Base-by-base conservation (phyloP, 1,140 invertebrate species). In the Drosophila pandora region DNA sequence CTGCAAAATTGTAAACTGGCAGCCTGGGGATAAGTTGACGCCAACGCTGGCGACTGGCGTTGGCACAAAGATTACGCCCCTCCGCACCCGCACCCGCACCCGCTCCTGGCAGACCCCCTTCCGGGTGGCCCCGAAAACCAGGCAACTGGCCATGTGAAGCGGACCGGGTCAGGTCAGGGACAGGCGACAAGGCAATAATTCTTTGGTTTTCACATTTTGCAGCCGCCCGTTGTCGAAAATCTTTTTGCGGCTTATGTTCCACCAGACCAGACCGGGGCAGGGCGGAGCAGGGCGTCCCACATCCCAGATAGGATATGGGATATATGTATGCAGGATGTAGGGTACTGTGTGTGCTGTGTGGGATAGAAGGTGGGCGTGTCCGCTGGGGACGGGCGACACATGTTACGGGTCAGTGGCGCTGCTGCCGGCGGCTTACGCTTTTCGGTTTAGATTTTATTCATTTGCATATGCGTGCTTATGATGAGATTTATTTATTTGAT, bases 161-260 rank as follows among this genome's bases (percentile, higher is more conserved):
- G 65, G 62, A 45, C 49, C 54, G 68, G 62, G 45, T 62, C 78
- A 80, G 83, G 83, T 88, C 83, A 87, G 83, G 79, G 79, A 82
- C 70, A 76, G 60, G 83, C 75, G 71, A 79, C 70, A 76, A 56
- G 71, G 72, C 83, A 82, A 87, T 87, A 88, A 87, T 88, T 87
- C 83, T 83, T 87, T 72, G 76, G 83, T 83, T 83, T 87, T 76
- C 72, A 79, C 79, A 82, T 82, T 87, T 87, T 87, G 69, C 64
- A 59, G 47, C 47, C 62, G 45, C 47, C 52, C 53, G 73, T 69
- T 79, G 83, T 76, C 83, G 82, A 87, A 87, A 82, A 88, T 82
- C 83, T 85, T 82, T 87, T 87, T 88, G 78, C 83, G 83, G 83
- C 79, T 88, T 87, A 88, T 82, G 76, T 67, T 83, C 73, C 73